A percentile compares a stretch with the other conserved stretches of the same genome.
Evolutionary conservation across 2,888 invertebrate genomes (phyloP).

Genomic region (Drosophila lacicola): DNA sequence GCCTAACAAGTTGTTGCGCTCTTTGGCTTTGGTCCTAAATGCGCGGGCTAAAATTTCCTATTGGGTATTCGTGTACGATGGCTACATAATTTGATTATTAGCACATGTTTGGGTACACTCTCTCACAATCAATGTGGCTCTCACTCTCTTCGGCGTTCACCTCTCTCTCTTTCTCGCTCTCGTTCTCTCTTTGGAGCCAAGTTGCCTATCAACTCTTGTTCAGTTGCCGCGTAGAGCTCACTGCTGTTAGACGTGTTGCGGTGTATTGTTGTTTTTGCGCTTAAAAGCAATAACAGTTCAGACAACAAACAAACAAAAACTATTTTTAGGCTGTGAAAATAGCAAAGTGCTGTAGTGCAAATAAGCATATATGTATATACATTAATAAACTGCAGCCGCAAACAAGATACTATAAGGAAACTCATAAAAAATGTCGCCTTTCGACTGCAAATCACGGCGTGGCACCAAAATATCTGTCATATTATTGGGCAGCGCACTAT

Average conservation of each 20-base stretch:
- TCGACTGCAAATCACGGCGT: conserved; percentile 81
- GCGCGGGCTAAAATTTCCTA: conserved; percentile 22
- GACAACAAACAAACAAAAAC: conserved; percentile 70
- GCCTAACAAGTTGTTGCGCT: not conserved
- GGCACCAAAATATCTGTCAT: conserved; percentile 84
- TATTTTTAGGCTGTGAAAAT: conserved; percentile 72
- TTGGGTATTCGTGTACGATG: conserved; percentile 19
- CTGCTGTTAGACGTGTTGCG: conserved; percentile 51
- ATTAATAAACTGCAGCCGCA: conserved; percentile 64
- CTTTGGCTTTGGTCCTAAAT: conserved; percentile 3
- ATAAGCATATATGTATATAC: conserved; percentile 17
- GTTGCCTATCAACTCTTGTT: conserved; percentile 35
- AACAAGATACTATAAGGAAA: conserved; percentile 14
- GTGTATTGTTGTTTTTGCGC: conserved; percentile 13
- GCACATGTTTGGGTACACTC: conserved; percentile 45
- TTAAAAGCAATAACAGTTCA: conserved; percentile 40
- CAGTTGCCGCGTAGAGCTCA: conserved; percentile 61
- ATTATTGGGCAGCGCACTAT: conserved; percentile 81
- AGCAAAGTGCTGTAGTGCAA: conserved; percentile 44
- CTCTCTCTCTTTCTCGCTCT: conserved; percentile 1
- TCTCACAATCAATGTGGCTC: not conserved
- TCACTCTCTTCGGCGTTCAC: conserved; percentile 8
- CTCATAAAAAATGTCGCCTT: conserved; percentile 61
- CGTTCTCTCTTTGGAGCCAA: conserved; percentile 9
- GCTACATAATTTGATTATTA: conserved; percentile 63